These are phyloP conservation scores for Epinotia bilunana DNA, from an alignment of 2,888 invertebrate genomes.

Conservation along the genomic window DNA sequence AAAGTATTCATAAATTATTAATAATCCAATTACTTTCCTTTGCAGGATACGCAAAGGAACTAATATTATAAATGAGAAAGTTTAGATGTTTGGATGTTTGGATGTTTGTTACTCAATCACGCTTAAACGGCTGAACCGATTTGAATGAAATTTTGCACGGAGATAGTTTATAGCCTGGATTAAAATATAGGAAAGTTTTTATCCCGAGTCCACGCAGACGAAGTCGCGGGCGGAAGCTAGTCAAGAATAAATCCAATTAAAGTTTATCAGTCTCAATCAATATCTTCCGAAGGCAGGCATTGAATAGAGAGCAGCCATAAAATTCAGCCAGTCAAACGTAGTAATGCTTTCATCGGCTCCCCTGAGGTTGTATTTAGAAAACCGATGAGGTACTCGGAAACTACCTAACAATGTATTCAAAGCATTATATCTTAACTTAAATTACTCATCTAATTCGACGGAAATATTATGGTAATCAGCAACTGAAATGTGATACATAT, in stretches of 20 bases:
- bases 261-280: not conserved
- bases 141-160: no score
- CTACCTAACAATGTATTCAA: not conserved
- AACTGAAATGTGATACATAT: not conserved
- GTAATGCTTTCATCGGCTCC: not conserved
- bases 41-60: no score
- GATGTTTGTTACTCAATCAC: no score
- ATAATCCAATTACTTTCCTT: not conserved
- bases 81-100: no score
- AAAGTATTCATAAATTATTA: not conserved
- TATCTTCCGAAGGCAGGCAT: not conserved
- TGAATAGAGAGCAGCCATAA: slow-evolving; percentile 9
- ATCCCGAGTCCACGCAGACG: no score
- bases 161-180: no score
- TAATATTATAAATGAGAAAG: no score
- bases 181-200: no score
- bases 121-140: no score
- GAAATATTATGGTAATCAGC: slow-evolving; percentile 5
- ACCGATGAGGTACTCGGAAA: not conserved
- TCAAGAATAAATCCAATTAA: not conserved
- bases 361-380: not conserved
- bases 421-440: not conserved
- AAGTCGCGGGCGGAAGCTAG: no score
- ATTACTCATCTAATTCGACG: not conserved
- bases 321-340: not conserved